Conservation (phyloP, 2,888 invertebrate species). For the Mimachlamys varia region DNA sequence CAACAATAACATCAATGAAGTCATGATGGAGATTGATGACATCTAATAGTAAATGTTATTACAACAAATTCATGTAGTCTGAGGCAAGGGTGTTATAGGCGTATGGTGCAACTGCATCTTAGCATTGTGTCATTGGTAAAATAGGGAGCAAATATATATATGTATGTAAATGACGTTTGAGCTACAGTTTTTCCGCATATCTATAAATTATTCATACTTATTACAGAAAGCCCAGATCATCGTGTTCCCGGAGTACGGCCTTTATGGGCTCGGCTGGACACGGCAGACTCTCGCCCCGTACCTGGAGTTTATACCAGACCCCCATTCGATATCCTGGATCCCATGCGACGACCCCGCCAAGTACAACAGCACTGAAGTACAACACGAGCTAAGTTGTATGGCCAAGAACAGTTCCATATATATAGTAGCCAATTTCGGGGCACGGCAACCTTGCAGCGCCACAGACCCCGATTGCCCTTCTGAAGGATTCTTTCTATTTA, state of each 20-base stretch:
- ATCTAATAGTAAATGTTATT: no score
- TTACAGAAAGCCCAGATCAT: conserved; percentile 89
- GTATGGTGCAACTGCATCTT: no score
- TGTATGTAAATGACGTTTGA: no score
- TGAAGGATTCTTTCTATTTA: conserved; percentile 51
- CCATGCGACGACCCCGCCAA: conserved; percentile 48
- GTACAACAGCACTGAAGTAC: conserved; percentile 44
- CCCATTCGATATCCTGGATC: conserved; percentile 62
- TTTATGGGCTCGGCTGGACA: conserved; percentile 76
- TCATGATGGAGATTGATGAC: no score
- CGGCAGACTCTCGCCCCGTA: conserved; percentile 54
- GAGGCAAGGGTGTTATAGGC: no score
- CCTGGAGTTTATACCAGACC: conserved; percentile 55
- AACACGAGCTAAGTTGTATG: conserved; percentile 53
- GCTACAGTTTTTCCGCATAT: no score
- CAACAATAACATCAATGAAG: no score
- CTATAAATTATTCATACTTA: neutral
- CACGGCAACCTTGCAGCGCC: conserved; percentile 47
- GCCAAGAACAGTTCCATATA: conserved; percentile 55
- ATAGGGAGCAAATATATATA: no score
- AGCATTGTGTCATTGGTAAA: no score
- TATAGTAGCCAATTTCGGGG: conserved; percentile 57
- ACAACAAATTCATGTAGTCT: no score
- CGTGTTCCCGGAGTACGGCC: conserved; percentile 88
- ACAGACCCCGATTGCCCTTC: conserved; percentile 46